Conservation (phyloP, 1,140 invertebrate genomes). For the Dendrolimus punctatus region DNA sequence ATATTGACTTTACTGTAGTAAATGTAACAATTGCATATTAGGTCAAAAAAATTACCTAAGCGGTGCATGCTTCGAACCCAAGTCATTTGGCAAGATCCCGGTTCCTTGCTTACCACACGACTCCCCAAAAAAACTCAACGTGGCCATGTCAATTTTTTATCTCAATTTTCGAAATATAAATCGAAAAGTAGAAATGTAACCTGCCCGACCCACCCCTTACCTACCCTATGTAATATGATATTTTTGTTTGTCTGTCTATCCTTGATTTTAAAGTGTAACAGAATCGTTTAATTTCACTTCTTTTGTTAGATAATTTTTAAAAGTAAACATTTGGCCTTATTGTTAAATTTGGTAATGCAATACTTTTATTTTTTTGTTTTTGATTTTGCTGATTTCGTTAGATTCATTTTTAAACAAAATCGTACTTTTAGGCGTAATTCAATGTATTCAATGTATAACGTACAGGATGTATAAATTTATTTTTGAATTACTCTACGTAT, state of each 20-base stretch:
- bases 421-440: too few relatives aligned
- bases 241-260: slow-evolving; percentile 40
- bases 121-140: neutral
- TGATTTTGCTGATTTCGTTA: slow-evolving; percentile 18
- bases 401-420: slow-evolving; percentile 1
- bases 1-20: too few relatives aligned
- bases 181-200: slow-evolving; percentile 9
- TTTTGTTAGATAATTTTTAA: slow-evolving; percentile 61
- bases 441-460: too few relatives aligned
- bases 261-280: slow-evolving; percentile 33
- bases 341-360: slow-evolving; percentile 31
- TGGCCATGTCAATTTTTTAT: neutral
- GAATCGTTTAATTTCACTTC: slow-evolving; percentile 31
- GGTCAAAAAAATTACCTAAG: too few relatives aligned
- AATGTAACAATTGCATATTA: too few relatives aligned
- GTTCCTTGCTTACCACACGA: neutral
- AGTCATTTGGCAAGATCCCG: too few relatives aligned
- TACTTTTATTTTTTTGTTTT: slow-evolving; percentile 9
- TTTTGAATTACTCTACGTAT: too few relatives aligned
- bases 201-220: slow-evolving; percentile 20
- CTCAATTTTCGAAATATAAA: too few relatives aligned
- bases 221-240: slow-evolving; percentile 48
- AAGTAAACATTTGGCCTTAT: slow-evolving; percentile 57
- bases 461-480: too few relatives aligned
- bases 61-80: too few relatives aligned